Base-by-base conservation (phyloP, 2,888 invertebrate species). In the Platycheirus albimanus region DNA sequence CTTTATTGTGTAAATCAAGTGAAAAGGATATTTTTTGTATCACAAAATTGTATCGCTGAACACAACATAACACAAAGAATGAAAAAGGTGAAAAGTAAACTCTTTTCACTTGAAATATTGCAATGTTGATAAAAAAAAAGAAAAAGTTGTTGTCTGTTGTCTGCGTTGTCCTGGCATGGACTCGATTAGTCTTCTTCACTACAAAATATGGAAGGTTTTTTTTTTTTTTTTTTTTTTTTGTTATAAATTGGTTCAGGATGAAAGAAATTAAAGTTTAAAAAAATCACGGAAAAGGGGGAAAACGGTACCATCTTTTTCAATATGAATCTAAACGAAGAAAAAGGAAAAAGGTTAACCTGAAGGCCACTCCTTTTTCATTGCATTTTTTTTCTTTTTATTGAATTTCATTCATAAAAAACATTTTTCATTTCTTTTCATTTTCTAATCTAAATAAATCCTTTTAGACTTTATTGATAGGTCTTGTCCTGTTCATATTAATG, bases 361-460 rank as follows among this genome's bases (percentile, higher is more conserved):
- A 45, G 11, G 6, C 11, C 13, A 24, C 6, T n/a, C 10, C 15
- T 51, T 7, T 36, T 54, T n/a, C n/a, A n/a, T n/a, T n/a, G n/a
- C n/a, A n/a, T n/a, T 19, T 24, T 4, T n/a, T 24, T 20, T 38
- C 38, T 20, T 56, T 56, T 56, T 38, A 56, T 56, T 56, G 20
- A 56, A 38, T 56, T 38, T 38, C 20, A 56, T 13, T 20, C 7
- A 19, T 5, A 24, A 33, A 36, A n/a, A 19, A 54, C 20, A n/a
- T 54, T 54, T n/a, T 36, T 54, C 54, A 36, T 54, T 19, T 19
- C n/a, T 49, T 8, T 28, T 13, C 38, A 10, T 15, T 13, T 4
- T 41, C 3, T 41, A 24, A 56, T 58, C 56, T 41, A 38, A 58
- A 41, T 28, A 58, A 58, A 56, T 38, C 24, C 56, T 58, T 41